Evolutionary conservation across 2,797 vertebrate species (phyloP).

Genomic region (Coracias cyanogaster): DNA sequence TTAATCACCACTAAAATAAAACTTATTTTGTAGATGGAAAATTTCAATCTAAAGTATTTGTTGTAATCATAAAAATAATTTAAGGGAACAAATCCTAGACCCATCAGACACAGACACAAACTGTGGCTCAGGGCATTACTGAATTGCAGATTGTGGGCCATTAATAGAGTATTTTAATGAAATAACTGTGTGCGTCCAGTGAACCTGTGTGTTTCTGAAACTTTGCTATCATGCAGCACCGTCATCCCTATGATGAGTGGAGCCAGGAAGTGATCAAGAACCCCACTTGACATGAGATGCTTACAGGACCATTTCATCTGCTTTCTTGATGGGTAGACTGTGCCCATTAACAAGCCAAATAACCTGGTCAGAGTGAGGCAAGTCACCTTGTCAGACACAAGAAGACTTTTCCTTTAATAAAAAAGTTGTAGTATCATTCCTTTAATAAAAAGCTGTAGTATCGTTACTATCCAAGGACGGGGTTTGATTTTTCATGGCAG

Average conservation of each 20-base stretch:
- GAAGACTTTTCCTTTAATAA: background rate
- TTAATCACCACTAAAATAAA: background rate
- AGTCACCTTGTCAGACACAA: background rate
- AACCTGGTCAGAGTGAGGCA: rapidly evolving
- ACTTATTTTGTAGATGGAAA: background rate
- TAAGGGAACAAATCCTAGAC: background rate
- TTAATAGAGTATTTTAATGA: background rate
- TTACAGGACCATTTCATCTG: background rate
- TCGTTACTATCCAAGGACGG: background rate
- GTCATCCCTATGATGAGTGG: background rate
- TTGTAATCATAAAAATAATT: background rate
- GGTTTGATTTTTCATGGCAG: background rate
- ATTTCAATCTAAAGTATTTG: background rate
- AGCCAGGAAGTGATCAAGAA: background rate
- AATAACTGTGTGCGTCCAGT: background rate
- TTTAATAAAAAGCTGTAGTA: background rate
- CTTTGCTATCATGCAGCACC: background rate
- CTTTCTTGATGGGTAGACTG: background rate
- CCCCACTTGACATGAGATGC: background rate
- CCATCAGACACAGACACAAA: background rate
- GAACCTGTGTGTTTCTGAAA: background rate
- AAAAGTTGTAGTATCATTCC: background rate
- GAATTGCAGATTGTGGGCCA: background rate
- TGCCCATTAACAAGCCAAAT: background rate
- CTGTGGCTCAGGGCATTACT: background rate